phyloP scores from a whole-genome alignment of 53 echinoderm and acorn worm genomes.

The Temnopleurus reevesii region DNA sequence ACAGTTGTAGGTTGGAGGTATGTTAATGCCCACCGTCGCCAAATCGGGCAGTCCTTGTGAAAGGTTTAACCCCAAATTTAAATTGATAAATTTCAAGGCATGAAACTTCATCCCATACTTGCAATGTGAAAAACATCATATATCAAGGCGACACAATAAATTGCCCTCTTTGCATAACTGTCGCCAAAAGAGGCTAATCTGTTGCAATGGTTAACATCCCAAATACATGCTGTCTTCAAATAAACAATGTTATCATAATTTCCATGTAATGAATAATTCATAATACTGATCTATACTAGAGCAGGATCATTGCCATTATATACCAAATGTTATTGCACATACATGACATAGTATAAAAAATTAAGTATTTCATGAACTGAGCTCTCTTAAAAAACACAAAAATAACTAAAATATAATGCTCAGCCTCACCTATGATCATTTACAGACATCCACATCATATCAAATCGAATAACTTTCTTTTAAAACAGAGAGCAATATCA shows the following conservation, averaged over 20 bases:
- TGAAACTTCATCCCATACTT: too few relatives aligned
- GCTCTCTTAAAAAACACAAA: conserved; percentile 25
- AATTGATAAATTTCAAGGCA: too few relatives aligned
- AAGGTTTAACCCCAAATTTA: too few relatives aligned
- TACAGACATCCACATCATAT: background rate
- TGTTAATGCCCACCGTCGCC: too few relatives aligned
- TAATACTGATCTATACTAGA: conserved; percentile 3
- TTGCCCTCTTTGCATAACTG: background rate
- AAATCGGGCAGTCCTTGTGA: too few relatives aligned
- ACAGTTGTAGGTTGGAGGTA: background rate
- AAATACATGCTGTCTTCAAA: background rate
- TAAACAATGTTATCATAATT: background rate
- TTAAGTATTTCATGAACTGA: conserved; percentile 26
- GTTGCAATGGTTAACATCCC: background rate
- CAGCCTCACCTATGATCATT: background rate
- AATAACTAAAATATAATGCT: too few relatives aligned
- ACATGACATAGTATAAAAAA: background rate
- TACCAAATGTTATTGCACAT: conserved; percentile 35
- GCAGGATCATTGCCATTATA: conserved; percentile 6
- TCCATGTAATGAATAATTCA: background rate
- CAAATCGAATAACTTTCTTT: background rate
- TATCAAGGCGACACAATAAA: background rate
- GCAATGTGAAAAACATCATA: background rate
- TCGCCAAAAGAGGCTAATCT: background rate
- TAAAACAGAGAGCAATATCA: background rate